A percentile compares a stretch with the other conserved stretches of the same genome.
These are phyloP conservation scores for Sycobia sp. DNA, from an alignment of 1,140 invertebrate genomes.

Conservation along the genomic window DNA sequence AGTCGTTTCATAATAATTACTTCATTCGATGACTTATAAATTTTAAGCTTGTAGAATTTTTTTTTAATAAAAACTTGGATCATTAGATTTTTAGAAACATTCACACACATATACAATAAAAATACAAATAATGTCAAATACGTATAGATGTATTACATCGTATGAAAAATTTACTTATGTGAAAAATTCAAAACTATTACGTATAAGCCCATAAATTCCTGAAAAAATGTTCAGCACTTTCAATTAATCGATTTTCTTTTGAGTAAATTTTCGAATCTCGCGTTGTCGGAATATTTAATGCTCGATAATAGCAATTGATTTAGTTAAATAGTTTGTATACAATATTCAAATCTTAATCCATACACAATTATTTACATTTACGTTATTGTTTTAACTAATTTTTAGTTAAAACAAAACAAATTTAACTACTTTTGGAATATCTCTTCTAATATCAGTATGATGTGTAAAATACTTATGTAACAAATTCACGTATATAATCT, in stretches of 20 bases:
- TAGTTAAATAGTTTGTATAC: neutral
- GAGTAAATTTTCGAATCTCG: no score
- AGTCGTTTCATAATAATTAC: no score
- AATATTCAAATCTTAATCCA: neutral
- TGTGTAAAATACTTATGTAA: no score
- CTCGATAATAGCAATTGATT: no score
- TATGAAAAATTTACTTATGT: neutral
- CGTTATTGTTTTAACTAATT: no score
- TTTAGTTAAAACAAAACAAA: no score
- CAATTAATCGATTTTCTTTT: neutral
- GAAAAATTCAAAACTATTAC: constrained; percentile 3
- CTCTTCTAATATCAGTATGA: no score
- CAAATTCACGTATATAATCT: no score
- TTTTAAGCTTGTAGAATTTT: constrained; percentile 11
- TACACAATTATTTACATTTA: no score
- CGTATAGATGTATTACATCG: neutral
- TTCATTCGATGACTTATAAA: constrained; percentile 15
- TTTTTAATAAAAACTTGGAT: no score
- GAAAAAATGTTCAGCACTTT: constrained; percentile 1
- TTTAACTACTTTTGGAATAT: no score
- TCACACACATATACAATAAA: constrained; percentile 5
- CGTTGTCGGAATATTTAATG: no score
- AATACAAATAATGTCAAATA: constrained; percentile 21
- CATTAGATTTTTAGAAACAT: constrained; percentile 23
- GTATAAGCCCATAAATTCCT: neutral